Evolutionary conservation across 2,113 vertebrate species (phyloP).

Genomic region (Hippocampus abdominalis): DNA sequence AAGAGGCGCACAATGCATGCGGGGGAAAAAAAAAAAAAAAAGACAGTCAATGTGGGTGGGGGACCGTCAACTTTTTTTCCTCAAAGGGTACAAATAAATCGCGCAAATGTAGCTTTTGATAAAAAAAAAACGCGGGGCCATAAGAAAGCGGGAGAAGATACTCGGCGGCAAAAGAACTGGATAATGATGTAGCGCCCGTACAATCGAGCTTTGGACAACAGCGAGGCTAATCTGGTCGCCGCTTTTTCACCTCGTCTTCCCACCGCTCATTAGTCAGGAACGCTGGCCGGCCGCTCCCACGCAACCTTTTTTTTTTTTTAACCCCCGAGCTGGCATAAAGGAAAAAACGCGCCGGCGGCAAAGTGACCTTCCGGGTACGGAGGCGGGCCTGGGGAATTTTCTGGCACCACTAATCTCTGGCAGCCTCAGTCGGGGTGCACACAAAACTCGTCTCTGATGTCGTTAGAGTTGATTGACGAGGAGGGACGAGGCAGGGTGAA

Average conservation of each 20-base stretch:
- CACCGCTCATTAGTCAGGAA: slow-evolving; percentile 53
- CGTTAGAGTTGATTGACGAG: slow-evolving; percentile 58
- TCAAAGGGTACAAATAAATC: slow-evolving; percentile 14
- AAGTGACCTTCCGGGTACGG: slow-evolving; percentile 72
- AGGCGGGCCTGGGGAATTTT: slow-evolving; percentile 60
- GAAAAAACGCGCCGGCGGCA: slow-evolving; percentile 62
- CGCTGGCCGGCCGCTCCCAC: slow-evolving; percentile 39
- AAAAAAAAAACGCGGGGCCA: slow-evolving; percentile 30
- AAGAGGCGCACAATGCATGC: slow-evolving; percentile 13
- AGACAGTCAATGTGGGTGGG: slow-evolving; percentile 49
- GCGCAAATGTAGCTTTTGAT: slow-evolving; percentile 60
- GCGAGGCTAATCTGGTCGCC: slow-evolving; percentile 27
- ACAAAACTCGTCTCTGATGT: slow-evolving; percentile 65
- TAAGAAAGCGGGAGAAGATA: slow-evolving; percentile 4
- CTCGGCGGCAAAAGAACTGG: slow-evolving; percentile 14
- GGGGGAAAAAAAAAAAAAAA: not conserved
- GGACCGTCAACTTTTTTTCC: slow-evolving; percentile 39
- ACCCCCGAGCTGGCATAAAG: slow-evolving; percentile 39
- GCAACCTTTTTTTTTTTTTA: slow-evolving; percentile 32
- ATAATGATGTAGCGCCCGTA: slow-evolving; percentile 1
- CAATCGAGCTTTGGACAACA: slow-evolving; percentile 33
- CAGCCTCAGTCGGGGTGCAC: slow-evolving; percentile 50
- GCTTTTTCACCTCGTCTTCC: slow-evolving; percentile 14
- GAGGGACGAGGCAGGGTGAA: slow-evolving; percentile 32
- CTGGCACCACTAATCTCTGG: slow-evolving; percentile 65